These are phyloP conservation scores for Ostrea denselamellosa DNA, from an alignment of 1,140 invertebrate genomes.

Conservation along the genomic window DNA sequence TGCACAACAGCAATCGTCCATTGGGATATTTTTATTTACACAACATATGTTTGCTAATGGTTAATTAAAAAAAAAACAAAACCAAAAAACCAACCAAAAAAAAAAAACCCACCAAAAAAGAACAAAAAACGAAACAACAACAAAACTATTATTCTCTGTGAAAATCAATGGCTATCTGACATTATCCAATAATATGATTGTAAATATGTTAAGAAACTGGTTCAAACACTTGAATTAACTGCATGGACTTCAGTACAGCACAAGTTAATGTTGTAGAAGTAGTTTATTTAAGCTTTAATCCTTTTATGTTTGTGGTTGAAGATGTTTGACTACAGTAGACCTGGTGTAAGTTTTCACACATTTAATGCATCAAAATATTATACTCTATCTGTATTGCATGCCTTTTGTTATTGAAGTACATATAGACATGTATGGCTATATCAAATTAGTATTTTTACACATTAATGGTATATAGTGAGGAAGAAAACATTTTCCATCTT, in stretches of 20 bases:
- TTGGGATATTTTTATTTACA: too few relatives aligned
- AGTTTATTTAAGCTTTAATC: background rate
- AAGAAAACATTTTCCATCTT: background rate
- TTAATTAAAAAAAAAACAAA: too few relatives aligned
- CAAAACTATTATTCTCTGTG: too few relatives aligned
- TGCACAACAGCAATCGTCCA: too few relatives aligned
- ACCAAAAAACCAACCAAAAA: too few relatives aligned
- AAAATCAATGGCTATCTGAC: too few relatives aligned
- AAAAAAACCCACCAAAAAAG: too few relatives aligned
- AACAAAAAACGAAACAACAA: too few relatives aligned
- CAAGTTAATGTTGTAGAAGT: background rate
- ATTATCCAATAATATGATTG: too few relatives aligned
- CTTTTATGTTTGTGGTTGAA: constrained; percentile 34
- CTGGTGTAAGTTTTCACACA: constrained; percentile 41
- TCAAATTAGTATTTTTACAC: background rate
- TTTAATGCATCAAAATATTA: constrained; percentile 1
- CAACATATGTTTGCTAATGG: too few relatives aligned
- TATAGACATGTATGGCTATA: background rate
- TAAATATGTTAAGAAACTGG: too few relatives aligned
- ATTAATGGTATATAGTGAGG: background rate
- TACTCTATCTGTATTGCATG: constrained; percentile 4
- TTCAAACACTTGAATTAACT: background rate
- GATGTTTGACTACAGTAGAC: constrained; percentile 41
- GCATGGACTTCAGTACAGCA: background rate
- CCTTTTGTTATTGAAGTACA: background rate